Evolutionary conservation across 2,113 vertebrate species (phyloP).

Genomic region (Lipophrys pholis): DNA sequence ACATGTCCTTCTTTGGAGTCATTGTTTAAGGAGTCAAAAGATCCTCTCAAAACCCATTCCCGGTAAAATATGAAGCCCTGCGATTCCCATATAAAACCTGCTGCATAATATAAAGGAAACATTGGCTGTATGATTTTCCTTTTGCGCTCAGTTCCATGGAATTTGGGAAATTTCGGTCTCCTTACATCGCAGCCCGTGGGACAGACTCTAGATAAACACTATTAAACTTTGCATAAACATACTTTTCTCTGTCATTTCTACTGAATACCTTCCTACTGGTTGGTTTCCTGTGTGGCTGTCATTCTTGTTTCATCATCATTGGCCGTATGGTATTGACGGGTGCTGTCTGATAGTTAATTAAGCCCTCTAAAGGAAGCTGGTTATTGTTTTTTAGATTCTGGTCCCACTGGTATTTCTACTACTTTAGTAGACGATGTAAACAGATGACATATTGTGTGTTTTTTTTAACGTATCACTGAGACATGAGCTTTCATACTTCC

Average conservation of each 20-base stretch:
- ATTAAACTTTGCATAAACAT: constrained; percentile 47
- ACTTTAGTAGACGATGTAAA: no score
- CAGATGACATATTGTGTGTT: no score
- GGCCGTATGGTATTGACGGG: background rate
- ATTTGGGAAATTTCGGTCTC: constrained; percentile 15
- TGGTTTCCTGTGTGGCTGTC: background rate
- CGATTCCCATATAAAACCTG: constrained; percentile 19
- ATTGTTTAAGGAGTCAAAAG: no score
- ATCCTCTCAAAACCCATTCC: no score
- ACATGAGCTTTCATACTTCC: no score
- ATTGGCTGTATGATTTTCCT: constrained; percentile 1
- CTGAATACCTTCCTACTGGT: constrained; percentile 26
- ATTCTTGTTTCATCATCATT: constrained; percentile 29
- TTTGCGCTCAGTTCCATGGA: constrained; percentile 9
- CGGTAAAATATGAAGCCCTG: background rate
- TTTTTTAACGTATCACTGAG: no score
- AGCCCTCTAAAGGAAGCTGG: no score
- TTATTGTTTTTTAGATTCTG: no score
- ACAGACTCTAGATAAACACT: constrained; percentile 48
- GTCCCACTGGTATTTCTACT: no score
- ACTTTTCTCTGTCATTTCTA: constrained; percentile 36
- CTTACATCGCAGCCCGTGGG: constrained; percentile 30
- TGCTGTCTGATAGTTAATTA: constrained; percentile 39
- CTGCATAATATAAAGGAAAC: background rate
- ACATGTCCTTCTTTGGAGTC: no score